Base-by-base conservation (phyloP, 2,797 vertebrate genomes). In the Chromis chromis region DNA sequence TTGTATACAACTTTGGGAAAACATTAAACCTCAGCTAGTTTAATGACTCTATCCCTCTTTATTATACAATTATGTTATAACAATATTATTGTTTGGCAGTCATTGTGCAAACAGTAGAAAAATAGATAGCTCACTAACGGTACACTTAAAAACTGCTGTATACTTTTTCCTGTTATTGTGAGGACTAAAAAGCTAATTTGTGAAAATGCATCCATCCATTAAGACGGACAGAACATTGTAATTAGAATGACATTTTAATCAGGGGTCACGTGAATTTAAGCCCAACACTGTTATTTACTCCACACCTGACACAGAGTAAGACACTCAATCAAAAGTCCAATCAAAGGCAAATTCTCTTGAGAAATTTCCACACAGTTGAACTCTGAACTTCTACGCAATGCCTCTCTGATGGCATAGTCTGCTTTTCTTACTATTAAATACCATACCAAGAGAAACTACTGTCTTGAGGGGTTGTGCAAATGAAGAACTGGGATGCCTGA, bases 1-100 rank as follows among this genome's bases (percentile, higher is more conserved):
- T 31, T 10, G 25, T n/a, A 31, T 63, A 28, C 8, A 64, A 13
- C 4, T 69, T 46, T 27, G 57, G 11, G 49, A 19, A 57, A 28
- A 31, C 31, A 9, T 31, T 31, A 8, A 31, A 52, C 10, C 12
- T 40, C 27, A 56, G 24, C 4, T 36, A 40, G n/a, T 69, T 44
- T 27, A 68, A 56, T 61, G 28, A 55, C 50, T 46, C 31, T 5
- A 25, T 12, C 25, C 56, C 54, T 52, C 17, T 59, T 6, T 52
- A 40, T 48, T 24, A 55, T 31, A 33, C 53, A 67, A 56, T 55
- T 65, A 39, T 56, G 6, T 12, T 21, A n/a, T 59, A 39, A 27
- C 19, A 7, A n/a, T 12, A 4, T 63, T 73, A 73, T 55, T 25
- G 57, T 61, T 61, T 64, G 40, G 3, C 53, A 25, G 28, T 40